phyloP scores from a whole-genome alignment of 2,888 invertebrate genomes.

The Tipula helvola region DNA sequence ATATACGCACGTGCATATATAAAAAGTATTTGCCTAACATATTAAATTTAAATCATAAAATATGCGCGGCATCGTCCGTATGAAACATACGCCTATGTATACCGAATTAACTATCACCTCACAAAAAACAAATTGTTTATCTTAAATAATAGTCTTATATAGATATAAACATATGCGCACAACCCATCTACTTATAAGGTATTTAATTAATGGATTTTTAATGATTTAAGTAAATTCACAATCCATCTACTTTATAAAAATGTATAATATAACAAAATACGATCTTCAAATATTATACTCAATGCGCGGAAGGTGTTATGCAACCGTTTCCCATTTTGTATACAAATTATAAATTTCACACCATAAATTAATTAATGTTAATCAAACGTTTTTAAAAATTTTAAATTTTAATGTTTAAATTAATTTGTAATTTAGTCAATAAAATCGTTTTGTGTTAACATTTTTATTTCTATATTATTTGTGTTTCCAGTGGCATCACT shows the following conservation, averaged over 20 bases:
- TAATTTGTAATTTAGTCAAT: background rate
- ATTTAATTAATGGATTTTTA: slow-evolving; percentile 4
- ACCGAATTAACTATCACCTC: background rate
- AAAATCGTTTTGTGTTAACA: background rate
- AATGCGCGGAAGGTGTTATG: background rate
- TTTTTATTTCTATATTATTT: background rate
- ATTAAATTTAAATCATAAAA: background rate
- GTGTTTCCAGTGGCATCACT: slow-evolving; percentile 29
- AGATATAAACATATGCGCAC: background rate
- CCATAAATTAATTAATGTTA: slow-evolving; percentile 4
- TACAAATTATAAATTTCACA: background rate
- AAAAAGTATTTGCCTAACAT: background rate
- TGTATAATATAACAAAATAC: background rate
- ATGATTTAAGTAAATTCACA: background rate
- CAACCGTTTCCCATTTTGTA: background rate
- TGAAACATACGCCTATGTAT: background rate
- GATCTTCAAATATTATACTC: background rate
- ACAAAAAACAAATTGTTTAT: background rate
- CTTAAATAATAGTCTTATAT: background rate
- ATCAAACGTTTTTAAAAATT: background rate
- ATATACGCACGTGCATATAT: background rate
- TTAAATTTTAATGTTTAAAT: background rate
- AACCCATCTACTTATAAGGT: background rate
- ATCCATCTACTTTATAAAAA: background rate
- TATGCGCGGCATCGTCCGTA: background rate